Base-by-base conservation (phyloP, 1,140 invertebrate genomes). In the Lethrus apterus region DNA sequence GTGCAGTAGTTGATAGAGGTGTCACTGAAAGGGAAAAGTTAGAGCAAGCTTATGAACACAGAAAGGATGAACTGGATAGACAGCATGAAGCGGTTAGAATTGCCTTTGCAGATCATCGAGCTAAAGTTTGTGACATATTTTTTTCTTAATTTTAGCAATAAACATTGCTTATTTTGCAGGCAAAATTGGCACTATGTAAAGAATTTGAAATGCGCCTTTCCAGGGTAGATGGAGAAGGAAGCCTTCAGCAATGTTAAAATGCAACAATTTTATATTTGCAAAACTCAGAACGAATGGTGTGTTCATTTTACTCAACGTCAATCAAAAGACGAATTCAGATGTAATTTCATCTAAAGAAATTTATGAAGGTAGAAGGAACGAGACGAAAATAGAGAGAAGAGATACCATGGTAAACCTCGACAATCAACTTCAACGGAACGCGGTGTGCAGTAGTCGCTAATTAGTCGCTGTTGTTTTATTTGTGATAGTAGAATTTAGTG, bases 21-120 rank as follows among this genome's bases (percentile, higher is more conserved):
- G 87, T 91, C 23, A 78, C 81, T 17, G 88, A 91, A 68, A 78
- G 87, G 21, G 80, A 82, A 24, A 78, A 83, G 43, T 69, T 90
- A 36, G 80, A 79, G 45, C 72, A 84, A 57, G 74, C 82, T 34
- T 89, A 84, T 56, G 79, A 87, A 36, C 80, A 79, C 52, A 82
- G 83, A 30, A 79, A 77, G 54, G 78, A 87, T 54, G 81, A 86
- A 46, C 67, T 90, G 3, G 78, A 81, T 60, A 81, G 80, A 53
- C 75, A 85, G 52, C 85, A 91, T 59, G 86, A 90, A 59, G 74
- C 79, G 50, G 83, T 92, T 35, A 75, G 75, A 46, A 74, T 74
- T 49, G 76, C 74, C 35, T 67, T 89, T 51, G 72, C 77, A 23
- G 79, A 82, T 29, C 82, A 86, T 63, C 79, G 78, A 60, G 69